phyloP scores from a whole-genome alignment of 2,888 invertebrate genomes.

The Caenorhabditis macrosperma region DNA sequence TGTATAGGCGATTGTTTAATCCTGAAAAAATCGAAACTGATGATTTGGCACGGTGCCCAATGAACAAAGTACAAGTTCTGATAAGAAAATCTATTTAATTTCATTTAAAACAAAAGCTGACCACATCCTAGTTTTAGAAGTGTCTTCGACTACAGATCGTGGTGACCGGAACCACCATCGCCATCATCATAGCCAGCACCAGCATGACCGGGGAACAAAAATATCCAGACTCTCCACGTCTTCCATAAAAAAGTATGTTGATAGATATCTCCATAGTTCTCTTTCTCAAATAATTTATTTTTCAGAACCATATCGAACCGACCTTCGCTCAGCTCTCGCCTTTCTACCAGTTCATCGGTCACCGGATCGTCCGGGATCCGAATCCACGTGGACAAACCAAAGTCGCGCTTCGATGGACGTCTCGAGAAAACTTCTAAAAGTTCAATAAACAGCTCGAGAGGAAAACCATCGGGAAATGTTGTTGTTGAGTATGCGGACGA shows the following conservation, averaged over 20 bases:
- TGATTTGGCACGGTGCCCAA: too few species aligned
- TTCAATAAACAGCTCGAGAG: too few species aligned
- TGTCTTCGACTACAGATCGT: slow-evolving; percentile 36
- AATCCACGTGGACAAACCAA: slow-evolving; percentile 2
- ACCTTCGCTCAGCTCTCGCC: slow-evolving; percentile 28
- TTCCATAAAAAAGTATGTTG: slow-evolving; percentile 35
- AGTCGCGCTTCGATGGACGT: slow-evolving; percentile 31
- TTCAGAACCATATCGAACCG: slow-evolving; percentile 39
- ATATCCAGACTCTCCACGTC: slow-evolving; percentile 32
- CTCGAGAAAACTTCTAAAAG: slow-evolving; percentile 30
- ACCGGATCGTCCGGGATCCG: neutral
- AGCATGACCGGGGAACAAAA: neutral
- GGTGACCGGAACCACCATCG: too few species aligned
- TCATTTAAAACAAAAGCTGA: neutral
- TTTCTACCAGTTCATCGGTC: neutral
- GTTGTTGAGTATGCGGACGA: slow-evolving; percentile 10
- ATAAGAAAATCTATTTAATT: too few species aligned
- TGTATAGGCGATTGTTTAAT: too few species aligned
- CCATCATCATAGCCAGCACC: neutral
- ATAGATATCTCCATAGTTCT: neutral
- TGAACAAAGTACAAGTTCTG: slow-evolving; percentile 2
- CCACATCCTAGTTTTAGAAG: neutral
- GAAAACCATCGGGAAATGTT: neutral
- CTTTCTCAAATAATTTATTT: neutral
- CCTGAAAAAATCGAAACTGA: too few species aligned